phyloP scores from a whole-genome alignment of 2,113 vertebrate species.

The Thunnus maccoyii region DNA sequence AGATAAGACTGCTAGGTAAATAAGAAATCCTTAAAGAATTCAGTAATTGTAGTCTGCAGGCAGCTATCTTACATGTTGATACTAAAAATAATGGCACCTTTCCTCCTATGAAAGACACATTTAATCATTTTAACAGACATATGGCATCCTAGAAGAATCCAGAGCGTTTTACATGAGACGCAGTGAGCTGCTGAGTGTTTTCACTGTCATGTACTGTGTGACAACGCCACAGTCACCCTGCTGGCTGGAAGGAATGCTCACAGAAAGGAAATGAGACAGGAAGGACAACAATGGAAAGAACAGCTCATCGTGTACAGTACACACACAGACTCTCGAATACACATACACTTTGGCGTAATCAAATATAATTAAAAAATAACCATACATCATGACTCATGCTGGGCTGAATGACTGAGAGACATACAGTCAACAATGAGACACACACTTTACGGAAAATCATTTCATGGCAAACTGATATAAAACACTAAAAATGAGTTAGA shows the following conservation, averaged over 20 bases:
- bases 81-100: not conserved
- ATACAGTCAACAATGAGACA: constrained; percentile 4
- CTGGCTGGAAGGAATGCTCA: constrained; percentile 57
- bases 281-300: constrained; percentile 75
- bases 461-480: not conserved
- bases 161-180: not conserved
- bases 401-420: not conserved
- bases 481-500: not conserved
- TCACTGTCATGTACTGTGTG: constrained; percentile 19
- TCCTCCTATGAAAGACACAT: not conserved
- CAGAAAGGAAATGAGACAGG: constrained; percentile 73
- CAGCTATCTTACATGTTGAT: not conserved
- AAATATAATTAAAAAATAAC: constrained; percentile 32
- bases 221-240: constrained; percentile 8
- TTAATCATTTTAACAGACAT: not conserved
- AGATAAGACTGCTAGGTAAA: not conserved
- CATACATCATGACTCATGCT: constrained; percentile 48
- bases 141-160: not conserved
- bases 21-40: not conserved
- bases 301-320: constrained; percentile 45
- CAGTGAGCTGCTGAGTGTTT: not conserved
- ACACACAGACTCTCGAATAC: not conserved
- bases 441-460: constrained; percentile 17
- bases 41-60: no score
- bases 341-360: constrained; percentile 45